Evolutionary conservation across 2,113 vertebrate genomes (phyloP).

Genomic region (Menidia beryllina): DNA sequence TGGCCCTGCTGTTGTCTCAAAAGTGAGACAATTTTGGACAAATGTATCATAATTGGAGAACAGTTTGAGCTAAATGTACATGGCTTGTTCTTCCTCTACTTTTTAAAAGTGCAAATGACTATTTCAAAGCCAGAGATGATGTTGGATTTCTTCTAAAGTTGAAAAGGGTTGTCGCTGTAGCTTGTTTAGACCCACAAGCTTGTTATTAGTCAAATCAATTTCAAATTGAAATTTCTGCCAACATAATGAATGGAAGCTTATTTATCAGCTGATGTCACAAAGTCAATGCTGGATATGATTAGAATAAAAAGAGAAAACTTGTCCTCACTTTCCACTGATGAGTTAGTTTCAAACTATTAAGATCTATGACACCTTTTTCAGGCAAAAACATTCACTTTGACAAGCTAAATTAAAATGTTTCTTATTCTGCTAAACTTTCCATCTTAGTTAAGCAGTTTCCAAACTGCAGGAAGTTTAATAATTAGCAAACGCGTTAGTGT

Average conservation of each 20-base stretch:
- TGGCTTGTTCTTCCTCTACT: too few relatives aligned
- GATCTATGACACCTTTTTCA: too few relatives aligned
- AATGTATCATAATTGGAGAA: too few relatives aligned
- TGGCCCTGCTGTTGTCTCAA: too few relatives aligned
- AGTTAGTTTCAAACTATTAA: conserved; percentile 1
- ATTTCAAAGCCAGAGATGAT: too few relatives aligned
- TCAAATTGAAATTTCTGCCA: conserved; percentile 53
- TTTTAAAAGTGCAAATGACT: too few relatives aligned
- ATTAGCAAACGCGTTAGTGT: not conserved
- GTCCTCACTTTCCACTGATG: not conserved
- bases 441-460: not conserved
- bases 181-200: conserved; percentile 32
- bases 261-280: conserved; percentile 36
- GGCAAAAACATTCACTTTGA: too few relatives aligned
- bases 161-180: not conserved
- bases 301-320: not conserved
- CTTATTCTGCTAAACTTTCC: not conserved
- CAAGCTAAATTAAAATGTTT: too few relatives aligned
- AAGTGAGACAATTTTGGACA: too few relatives aligned
- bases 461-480: not conserved
- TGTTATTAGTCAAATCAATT: conserved; percentile 60
- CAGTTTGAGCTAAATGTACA: too few relatives aligned
- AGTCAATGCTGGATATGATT: conserved; percentile 26
- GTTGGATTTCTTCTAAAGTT: too few relatives aligned
- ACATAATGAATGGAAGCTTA: conserved; percentile 53